Base-by-base conservation (phyloP, 2,797 vertebrate genomes). In the Microctenopoma stevenorrisi region DNA sequence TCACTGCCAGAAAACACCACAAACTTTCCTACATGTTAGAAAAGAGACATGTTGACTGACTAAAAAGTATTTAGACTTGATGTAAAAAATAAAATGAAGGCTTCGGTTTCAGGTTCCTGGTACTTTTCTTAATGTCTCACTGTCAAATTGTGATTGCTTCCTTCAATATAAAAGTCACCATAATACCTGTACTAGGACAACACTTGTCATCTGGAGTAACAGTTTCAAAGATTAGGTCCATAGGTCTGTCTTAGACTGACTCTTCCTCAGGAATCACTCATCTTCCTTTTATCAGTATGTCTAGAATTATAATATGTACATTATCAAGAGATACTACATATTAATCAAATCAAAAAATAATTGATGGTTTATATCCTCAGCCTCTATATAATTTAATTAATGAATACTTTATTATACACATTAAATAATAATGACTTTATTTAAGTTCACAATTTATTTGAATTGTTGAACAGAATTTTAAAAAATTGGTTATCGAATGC, bases 401-500 rank as follows among this genome's bases (percentile, higher is more conserved):
- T 18, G 18, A 18, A 18, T 18, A 18, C 18, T 18, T 18, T 18
- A 18, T 18, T 18, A 18, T 18, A 18, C 18, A 18, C 18, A 18
- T 18, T 18, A 3, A 33, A 51, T 57, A 35, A n/a, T 46, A 16
- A 48, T 11, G 4, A 43, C 22, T 30, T 22, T 4, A 28, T 56
- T 16, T 14, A 1, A 43, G 1, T 44, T 15, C 16, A 44, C 15
- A 16, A 44, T n/a, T n/a, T 5, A 43, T 43, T 35, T 48, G 4
- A 43, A 43, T 15, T 5, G 15, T 43, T 13, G 3, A 14, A 38
- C 10, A 11, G 7, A 53, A 15, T n/a, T 7, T 10, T 40, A 56
- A 68, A 25, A 48, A 70, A 54, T 49, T 37, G 13, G 49, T 65
- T 42, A 67, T 16, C 6, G 3, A 71, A 44, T 16, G 30, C 59